These are phyloP conservation scores for Solenopsis fugax DNA, from an alignment of 1,140 invertebrate species.

Conservation along the genomic window DNA sequence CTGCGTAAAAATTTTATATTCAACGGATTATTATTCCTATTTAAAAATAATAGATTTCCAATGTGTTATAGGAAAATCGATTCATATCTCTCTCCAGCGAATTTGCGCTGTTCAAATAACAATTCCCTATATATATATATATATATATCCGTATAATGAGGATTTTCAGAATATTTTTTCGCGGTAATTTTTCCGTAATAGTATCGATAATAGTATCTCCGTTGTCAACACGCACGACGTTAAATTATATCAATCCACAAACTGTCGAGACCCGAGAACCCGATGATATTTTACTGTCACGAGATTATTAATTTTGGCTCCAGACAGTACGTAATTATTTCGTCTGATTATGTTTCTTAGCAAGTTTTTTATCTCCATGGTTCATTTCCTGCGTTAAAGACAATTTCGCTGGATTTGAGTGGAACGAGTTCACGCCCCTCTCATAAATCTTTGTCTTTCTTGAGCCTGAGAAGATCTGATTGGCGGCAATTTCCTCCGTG, in stretches of 20 bases:
- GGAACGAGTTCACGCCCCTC: conserved; percentile 71
- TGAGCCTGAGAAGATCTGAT: conserved; percentile 65
- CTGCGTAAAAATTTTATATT: conserved; percentile 38
- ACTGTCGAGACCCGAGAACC: not conserved
- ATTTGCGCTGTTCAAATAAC: conserved; percentile 30
- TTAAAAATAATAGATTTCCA: conserved; percentile 55
- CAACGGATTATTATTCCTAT: conserved; percentile 53
- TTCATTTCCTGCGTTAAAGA: conserved; percentile 65
- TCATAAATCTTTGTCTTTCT: conserved; percentile 76
- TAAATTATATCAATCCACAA: not conserved
- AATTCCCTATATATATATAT: not conserved
- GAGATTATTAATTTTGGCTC: conserved; percentile 58
- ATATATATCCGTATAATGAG: not conserved
- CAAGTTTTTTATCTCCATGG: conserved; percentile 24
- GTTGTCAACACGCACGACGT: not conserved
- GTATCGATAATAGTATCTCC: not conserved
- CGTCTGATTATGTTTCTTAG: conserved; percentile 60
- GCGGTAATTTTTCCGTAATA: conserved; percentile 25
- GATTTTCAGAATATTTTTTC: conserved; percentile 21
- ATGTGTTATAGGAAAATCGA: conserved; percentile 33
- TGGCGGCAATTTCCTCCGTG: conserved; percentile 63
- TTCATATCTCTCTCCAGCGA: conserved; percentile 18
- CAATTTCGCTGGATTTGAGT: conserved; percentile 64
- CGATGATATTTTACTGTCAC: conserved; percentile 1
- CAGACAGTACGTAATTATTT: conserved; percentile 53